These are phyloP conservation scores for Lophura swinhoii DNA, from an alignment of 2,797 vertebrate species.

Conservation along the genomic window DNA sequence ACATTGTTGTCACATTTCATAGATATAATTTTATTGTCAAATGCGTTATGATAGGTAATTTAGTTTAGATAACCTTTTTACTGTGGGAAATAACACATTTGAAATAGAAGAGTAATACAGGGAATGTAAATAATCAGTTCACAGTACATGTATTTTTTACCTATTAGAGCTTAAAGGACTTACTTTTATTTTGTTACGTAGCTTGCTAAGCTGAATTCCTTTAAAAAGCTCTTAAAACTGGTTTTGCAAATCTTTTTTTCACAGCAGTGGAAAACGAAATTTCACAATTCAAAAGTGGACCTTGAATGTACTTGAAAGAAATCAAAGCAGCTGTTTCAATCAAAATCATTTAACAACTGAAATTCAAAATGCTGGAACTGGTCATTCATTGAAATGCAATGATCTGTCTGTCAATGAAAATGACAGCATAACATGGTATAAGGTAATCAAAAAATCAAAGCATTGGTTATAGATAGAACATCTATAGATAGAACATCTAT, in stretches of 20 bases:
- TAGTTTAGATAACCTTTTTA: not conserved
- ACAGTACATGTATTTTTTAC: not conserved
- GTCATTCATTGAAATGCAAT: constrained; percentile 64
- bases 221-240: not conserved
- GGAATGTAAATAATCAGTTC: not conserved
- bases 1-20: not conserved
- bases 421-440: constrained; percentile 65
- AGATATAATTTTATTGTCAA: not conserved
- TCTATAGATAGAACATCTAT: not conserved
- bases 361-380: constrained; percentile 43
- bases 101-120: not conserved
- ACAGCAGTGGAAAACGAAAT: constrained; percentile 54
- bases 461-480: not conserved
- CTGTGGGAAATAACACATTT: not conserved
- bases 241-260: constrained; percentile 1
- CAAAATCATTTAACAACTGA: constrained; percentile 58
- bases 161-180: not conserved
- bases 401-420: constrained; percentile 28
- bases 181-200: not conserved
- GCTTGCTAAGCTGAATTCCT: not conserved
- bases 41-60: not conserved
- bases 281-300: constrained; percentile 46
- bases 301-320: constrained; percentile 72
- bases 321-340: constrained; percentile 74
- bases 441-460: constrained; percentile 68